Evolutionary conservation across 2,888 invertebrate genomes (phyloP).

Genomic region (Athalia circularis): DNA sequence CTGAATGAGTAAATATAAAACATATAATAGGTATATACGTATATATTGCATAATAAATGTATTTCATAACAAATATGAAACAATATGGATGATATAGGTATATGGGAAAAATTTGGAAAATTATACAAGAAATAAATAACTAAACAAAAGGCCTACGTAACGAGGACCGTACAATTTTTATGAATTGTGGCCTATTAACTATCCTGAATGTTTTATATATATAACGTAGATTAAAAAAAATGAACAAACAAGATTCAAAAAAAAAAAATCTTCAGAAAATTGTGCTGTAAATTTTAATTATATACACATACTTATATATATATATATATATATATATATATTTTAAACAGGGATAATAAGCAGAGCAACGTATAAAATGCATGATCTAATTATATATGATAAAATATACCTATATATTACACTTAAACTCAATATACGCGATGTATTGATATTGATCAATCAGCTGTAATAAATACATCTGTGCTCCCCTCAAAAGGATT

Average conservation of each 20-base stretch:
- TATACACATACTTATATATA: not conserved
- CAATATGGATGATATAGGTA: constrained; percentile 30
- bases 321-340: not conserved
- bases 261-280: not conserved
- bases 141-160: constrained; percentile 34
- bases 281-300: constrained; percentile 16
- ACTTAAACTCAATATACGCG: not conserved
- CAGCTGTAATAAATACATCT: constrained; percentile 21
- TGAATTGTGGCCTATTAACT: constrained; percentile 36
- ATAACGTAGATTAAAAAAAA: constrained; percentile 4
- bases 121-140: constrained; percentile 39
- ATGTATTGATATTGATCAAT: constrained; percentile 26
- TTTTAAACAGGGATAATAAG: constrained; percentile 7
- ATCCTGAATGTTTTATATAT: constrained; percentile 38
- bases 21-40: not conserved
- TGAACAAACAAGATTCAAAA: not conserved
- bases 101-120: constrained; percentile 40
- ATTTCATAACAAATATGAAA: constrained; percentile 28
- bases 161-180: constrained; percentile 35
- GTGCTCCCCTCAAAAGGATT: constrained; percentile 13
- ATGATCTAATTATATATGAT: constrained; percentile 21
- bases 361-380: constrained; percentile 43
- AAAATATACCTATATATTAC: not conserved
- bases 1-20: not conserved
- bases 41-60: constrained; percentile 2